phyloP scores from a whole-genome alignment of 2,113 vertebrate genomes.

The Callospermophilus lateralis region DNA sequence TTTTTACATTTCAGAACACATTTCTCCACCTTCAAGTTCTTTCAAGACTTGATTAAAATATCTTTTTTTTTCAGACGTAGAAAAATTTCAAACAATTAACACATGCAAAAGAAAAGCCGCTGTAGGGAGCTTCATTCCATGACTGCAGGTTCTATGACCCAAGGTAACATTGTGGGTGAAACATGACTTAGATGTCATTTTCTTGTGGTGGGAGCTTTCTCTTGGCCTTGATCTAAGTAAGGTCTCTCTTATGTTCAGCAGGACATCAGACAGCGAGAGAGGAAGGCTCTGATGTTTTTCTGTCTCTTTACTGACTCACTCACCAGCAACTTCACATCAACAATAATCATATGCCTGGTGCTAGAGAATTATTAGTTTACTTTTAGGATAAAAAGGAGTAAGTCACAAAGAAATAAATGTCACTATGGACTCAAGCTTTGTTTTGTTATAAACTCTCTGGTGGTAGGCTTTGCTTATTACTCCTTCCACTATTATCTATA shows the following conservation, averaged over 20 bases:
- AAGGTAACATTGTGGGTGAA: constrained; percentile 2
- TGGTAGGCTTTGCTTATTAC: neutral
- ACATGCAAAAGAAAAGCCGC: neutral
- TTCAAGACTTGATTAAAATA: constrained; percentile 54
- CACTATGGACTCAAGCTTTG: constrained; percentile 13
- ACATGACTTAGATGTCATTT: neutral
- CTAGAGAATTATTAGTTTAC: constrained; percentile 38
- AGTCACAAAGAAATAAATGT: constrained; percentile 20
- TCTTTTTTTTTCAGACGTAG: constrained; percentile 50
- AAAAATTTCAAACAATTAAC: constrained; percentile 59
- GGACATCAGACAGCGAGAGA: neutral
- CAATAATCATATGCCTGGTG: neutral
- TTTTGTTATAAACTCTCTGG: neutral
- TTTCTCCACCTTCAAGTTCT: neutral
- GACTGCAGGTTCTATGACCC: neutral
- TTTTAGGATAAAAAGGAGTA: neutral
- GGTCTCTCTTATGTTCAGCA: neutral
- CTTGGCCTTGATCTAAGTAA: neutral
- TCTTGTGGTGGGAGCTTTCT: neutral
- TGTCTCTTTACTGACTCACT: neutral
- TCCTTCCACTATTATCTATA: neutral
- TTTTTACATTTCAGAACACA: constrained; percentile 58
- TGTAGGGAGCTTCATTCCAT: neutral
- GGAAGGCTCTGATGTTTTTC: neutral
- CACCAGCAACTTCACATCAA: neutral